These are phyloP conservation scores for Strigamia crassipes DNA, from an alignment of 2,888 invertebrate genomes.

Conservation along the genomic window DNA sequence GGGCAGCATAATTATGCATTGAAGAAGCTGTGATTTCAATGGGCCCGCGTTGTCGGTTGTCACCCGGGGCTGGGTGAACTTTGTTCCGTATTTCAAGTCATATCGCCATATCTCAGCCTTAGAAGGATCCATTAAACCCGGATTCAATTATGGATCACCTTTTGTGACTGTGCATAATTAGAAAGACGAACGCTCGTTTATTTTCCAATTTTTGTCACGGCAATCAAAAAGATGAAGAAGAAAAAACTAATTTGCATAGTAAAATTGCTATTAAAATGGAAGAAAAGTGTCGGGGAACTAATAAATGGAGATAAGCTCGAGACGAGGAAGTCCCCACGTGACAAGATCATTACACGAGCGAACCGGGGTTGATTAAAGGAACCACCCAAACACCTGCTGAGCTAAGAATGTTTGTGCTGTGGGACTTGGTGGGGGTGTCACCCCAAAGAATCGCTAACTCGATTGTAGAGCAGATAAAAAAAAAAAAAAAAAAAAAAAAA, in stretches of 20 bases:
- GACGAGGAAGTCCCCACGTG: neutral
- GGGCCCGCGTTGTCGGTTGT: neutral
- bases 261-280: neutral
- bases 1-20: constrained; percentile 1
- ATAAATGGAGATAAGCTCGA: neutral
- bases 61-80: neutral
- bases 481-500: neutral
- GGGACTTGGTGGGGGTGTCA: constrained; percentile 13
- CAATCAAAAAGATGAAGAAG: too few relatives aligned
- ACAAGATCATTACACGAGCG: constrained; percentile 37
- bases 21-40: neutral
- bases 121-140: neutral
- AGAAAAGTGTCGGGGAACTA: neutral
- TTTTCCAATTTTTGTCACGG: too few relatives aligned
- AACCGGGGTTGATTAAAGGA: constrained; percentile 32
- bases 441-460: constrained; percentile 26
- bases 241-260: too few relatives aligned
- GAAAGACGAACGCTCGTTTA: neutral
- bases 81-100: neutral
- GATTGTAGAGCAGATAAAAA: neutral
- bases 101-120: neutral
- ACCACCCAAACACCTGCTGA: constrained; percentile 25
- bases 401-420: constrained; percentile 5
- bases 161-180: neutral
- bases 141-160: constrained; percentile 16